These are phyloP conservation scores for Taphrorychus bicolor DNA, from an alignment of 2,888 invertebrate species.

Conservation along the genomic window DNA sequence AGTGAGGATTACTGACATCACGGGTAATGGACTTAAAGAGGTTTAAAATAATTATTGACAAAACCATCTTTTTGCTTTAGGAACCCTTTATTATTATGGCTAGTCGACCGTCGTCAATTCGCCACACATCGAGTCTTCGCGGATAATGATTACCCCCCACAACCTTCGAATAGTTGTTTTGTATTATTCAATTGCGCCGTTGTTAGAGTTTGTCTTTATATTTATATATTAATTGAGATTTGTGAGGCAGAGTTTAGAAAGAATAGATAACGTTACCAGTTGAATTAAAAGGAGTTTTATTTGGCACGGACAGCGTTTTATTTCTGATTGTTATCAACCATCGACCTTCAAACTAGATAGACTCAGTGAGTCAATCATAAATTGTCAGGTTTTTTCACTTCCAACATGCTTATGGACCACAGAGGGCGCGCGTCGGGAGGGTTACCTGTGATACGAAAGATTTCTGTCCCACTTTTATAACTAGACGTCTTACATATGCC, in stretches of 20 bases:
- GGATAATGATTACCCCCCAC: constrained; percentile 23
- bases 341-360: too few relatives aligned
- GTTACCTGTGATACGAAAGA: too few relatives aligned
- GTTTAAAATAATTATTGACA: too few relatives aligned
- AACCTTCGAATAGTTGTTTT: constrained; percentile 51
- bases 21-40: too few relatives aligned
- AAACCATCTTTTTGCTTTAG: too few relatives aligned
- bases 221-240: constrained; percentile 48
- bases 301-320: too few relatives aligned
- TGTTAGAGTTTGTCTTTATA: constrained; percentile 56
- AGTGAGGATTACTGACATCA: constrained; percentile 55
- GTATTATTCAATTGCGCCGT: constrained; percentile 48
- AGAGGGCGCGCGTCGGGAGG: too few relatives aligned
- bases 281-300: constrained; percentile 4
- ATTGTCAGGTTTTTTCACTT: too few relatives aligned
- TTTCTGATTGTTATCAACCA: background rate
- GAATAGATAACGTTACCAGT: constrained; percentile 40
- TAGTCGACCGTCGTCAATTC: constrained; percentile 37
- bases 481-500: too few relatives aligned
- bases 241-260: constrained; percentile 28
- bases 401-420: too few relatives aligned
- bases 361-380: too few relatives aligned
- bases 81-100: constrained; percentile 1
- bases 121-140: constrained; percentile 38
- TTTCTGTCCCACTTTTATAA: too few relatives aligned